Evolutionary conservation across 1,140 invertebrate genomes (phyloP).

Genomic region (Platyscapa corneri): DNA sequence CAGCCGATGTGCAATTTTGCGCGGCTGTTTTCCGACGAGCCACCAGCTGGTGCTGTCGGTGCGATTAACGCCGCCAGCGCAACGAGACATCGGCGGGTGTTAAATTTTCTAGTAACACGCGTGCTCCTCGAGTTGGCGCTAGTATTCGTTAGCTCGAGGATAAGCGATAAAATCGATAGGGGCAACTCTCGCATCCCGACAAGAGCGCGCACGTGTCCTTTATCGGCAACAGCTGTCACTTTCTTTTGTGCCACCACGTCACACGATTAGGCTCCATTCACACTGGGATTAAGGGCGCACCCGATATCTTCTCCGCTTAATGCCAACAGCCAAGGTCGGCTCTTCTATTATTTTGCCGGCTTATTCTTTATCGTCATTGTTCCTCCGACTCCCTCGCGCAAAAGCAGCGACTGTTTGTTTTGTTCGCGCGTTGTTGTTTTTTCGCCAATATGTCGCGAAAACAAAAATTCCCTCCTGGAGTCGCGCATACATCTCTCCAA

Average conservation of each 20-base stretch:
- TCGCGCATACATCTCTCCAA: no score
- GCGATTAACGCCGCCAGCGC: no score
- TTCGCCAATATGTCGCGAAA: no score
- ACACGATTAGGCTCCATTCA: conserved; percentile 55
- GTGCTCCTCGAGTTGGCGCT: no score
- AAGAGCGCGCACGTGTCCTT: conserved; percentile 56
- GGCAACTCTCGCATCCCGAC: conserved; percentile 55
- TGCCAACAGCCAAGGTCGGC: background rate
- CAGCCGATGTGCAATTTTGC: no score
- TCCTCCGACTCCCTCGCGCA: no score
- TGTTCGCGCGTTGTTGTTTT: no score
- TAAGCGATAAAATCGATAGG: conserved; percentile 66
- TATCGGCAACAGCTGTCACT: conserved; percentile 64
- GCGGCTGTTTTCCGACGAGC: no score
- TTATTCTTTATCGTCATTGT: no score
- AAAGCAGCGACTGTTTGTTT: no score
- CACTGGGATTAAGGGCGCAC: conserved; percentile 3
- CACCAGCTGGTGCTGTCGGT: no score
- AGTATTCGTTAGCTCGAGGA: conserved; percentile 49
- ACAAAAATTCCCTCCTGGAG: no score
- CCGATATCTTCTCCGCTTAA: background rate
- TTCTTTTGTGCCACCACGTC: conserved; percentile 41
- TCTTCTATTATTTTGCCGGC: background rate
- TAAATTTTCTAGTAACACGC: conserved; percentile 47
- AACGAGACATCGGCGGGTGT: background rate